Evolutionary conservation across 1,140 invertebrate genomes (phyloP).

Genomic region (Hypsibius dujardini): DNA sequence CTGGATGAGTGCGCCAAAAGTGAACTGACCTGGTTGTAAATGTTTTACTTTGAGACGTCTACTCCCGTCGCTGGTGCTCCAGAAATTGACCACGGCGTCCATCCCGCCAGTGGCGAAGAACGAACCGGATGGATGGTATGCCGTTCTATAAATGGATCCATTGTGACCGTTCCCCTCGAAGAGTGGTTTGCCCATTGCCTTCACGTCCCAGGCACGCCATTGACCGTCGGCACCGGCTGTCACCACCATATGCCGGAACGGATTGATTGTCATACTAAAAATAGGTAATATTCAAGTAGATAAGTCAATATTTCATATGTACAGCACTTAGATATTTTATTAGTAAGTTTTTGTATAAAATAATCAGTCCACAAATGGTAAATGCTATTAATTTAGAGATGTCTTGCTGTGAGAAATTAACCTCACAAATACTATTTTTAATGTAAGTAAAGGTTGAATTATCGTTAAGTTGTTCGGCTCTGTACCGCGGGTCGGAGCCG

Average conservation of each 20-base stretch:
- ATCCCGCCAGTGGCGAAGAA: neutral
- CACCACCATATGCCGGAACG: neutral
- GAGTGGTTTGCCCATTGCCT: neutral
- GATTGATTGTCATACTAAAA: neutral
- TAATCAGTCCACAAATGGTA: no score
- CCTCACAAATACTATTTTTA: no score
- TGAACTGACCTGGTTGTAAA: neutral
- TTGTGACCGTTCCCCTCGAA: neutral
- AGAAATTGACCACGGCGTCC: neutral
- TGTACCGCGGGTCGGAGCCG: no score
- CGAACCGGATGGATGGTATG: neutral
- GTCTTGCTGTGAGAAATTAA: no score
- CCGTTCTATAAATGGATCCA: neutral
- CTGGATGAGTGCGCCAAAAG: no score
- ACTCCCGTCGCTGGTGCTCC: conserved; percentile 2
- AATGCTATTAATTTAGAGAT: no score
- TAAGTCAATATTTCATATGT: no score
- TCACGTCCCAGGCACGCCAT: neutral
- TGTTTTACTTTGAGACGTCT: neutral
- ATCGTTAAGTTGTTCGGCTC: no score
- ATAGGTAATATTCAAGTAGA: neutral
- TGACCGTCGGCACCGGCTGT: neutral
- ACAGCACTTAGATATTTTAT: no score
- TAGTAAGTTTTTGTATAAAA: no score
- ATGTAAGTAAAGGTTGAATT: no score